A percentile compares a stretch with the other conserved stretches of the same genome.
Evolutionary conservation across 1,140 invertebrate species (phyloP).

Genomic region (Daktulosphaira vitifoliae): DNA sequence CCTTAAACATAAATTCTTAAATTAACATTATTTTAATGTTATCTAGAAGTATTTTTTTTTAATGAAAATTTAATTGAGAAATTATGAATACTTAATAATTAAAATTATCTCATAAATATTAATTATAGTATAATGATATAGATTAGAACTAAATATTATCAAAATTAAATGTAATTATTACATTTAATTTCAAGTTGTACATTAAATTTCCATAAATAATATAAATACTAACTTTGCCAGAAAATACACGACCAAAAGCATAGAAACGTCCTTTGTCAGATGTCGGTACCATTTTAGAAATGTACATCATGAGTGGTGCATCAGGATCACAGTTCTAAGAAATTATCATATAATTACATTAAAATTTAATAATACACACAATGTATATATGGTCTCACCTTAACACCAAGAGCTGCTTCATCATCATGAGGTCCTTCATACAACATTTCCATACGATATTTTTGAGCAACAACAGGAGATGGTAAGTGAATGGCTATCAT

Average conservation of each 20-base stretch:
- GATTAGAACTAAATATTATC: too few species aligned
- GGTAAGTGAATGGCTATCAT: slow-evolving; percentile 99
- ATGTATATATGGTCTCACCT: slow-evolving; percentile 45
- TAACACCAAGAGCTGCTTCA: slow-evolving; percentile 83
- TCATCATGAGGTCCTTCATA: slow-evolving; percentile 98
- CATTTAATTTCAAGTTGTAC: too few species aligned
- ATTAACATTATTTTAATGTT: too few species aligned
- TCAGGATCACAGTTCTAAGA: slow-evolving; percentile 83
- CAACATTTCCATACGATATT: slow-evolving; percentile 98
- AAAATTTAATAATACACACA: too few species aligned
- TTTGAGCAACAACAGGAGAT: slow-evolving; percentile 96
- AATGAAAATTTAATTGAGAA: background rate
- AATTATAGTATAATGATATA: too few species aligned
- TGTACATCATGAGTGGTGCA: slow-evolving; percentile 99
- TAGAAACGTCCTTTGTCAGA: slow-evolving; percentile 99
- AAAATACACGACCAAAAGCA: slow-evolving; percentile 99
- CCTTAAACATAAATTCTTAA: slow-evolving; percentile 38
- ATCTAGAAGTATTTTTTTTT: background rate
- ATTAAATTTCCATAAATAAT: too few species aligned
- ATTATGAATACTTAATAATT: background rate
- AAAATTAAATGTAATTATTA: too few species aligned
- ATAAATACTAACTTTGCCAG: slow-evolving; percentile 78
- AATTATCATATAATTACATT: background rate
- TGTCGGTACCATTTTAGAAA: slow-evolving; percentile 99
- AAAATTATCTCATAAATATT: background rate